These are phyloP conservation scores for Didymodactylos carnosus DNA, from an alignment of 2,888 invertebrate genomes.

Conservation along the genomic window DNA sequence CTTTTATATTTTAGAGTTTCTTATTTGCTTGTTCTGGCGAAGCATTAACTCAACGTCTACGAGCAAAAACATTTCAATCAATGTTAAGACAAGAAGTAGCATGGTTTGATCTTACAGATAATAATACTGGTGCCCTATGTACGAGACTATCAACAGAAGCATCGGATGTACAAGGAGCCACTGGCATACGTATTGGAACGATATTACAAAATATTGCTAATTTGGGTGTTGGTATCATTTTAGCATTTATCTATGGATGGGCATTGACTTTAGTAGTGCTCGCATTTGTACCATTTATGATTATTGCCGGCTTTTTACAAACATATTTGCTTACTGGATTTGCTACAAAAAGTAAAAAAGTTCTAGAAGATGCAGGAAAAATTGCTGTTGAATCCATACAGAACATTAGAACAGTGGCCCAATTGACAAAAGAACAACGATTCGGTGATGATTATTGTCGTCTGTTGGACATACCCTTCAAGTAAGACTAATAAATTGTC, in stretches of 20 bases:
- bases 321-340: slow-evolving; percentile 8
- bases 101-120: slow-evolving; percentile 31
- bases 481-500: background rate
- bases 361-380: slow-evolving; percentile 10
- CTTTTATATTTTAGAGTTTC: background rate
- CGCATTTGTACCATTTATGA: slow-evolving; percentile 33
- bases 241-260: slow-evolving; percentile 37
- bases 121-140: slow-evolving; percentile 28
- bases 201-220: slow-evolving; percentile 30
- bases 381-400: slow-evolving; percentile 7
- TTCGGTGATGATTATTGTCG: slow-evolving; percentile 1
- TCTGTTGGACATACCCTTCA: slow-evolving; percentile 1
- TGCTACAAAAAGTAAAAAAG: slow-evolving; percentile 11
- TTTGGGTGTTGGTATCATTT: slow-evolving; percentile 30
- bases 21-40: slow-evolving; percentile 42
- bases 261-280: slow-evolving; percentile 34
- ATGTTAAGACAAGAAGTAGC: slow-evolving; percentile 37
- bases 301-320: slow-evolving; percentile 35
- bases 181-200: slow-evolving; percentile 26
- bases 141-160: slow-evolving; percentile 32
- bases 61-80: slow-evolving; percentile 33
- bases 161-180: slow-evolving; percentile 29
- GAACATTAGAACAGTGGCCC: slow-evolving; percentile 9
- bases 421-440: slow-evolving; percentile 2
- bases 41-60: slow-evolving; percentile 50